A percentile compares a stretch with the other conserved stretches of the same genome.
Evolutionary conservation across 2,113 vertebrate species (phyloP).

Genomic region (Trematocara unimaculatum): DNA sequence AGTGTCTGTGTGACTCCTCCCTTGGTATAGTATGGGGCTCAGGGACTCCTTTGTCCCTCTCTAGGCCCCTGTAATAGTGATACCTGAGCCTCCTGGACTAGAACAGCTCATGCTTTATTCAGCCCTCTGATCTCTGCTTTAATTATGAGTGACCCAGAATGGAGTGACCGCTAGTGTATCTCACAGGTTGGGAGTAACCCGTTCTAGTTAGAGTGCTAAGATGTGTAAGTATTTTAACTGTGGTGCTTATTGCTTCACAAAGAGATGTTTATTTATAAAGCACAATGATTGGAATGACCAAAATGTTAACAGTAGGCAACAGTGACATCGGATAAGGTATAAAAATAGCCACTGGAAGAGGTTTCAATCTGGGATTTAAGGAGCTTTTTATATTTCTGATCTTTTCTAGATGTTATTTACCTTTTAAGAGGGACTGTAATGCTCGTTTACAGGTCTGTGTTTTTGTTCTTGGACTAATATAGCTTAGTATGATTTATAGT

Average conservation of each 20-base stretch:
- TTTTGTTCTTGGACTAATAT: neutral
- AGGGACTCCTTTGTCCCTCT: conserved; percentile 53
- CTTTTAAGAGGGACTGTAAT: neutral
- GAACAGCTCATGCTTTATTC: conserved; percentile 66
- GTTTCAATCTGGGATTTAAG: neutral
- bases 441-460: neutral
- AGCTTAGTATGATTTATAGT: neutral
- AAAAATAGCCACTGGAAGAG: neutral
- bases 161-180: neutral
- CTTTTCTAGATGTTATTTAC: neutral
- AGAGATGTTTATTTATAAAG: neutral
- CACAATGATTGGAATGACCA: neutral
- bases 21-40: conserved; percentile 1
- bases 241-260: neutral
- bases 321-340: neutral
- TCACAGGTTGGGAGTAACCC: neutral
- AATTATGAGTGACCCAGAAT: conserved; percentile 52
- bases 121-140: conserved; percentile 60
- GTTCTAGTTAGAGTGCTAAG: neutral
- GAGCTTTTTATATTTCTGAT: neutral
- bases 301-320: neutral
- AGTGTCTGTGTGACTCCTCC: conserved; percentile 3
- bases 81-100: conserved; percentile 48
- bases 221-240: neutral
- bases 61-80: conserved; percentile 17